Evolutionary conservation across 1,140 invertebrate genomes (phyloP), one percentile per base, ranked within the genome.

Genomic region (Acromyrmex echinatior): DNA sequence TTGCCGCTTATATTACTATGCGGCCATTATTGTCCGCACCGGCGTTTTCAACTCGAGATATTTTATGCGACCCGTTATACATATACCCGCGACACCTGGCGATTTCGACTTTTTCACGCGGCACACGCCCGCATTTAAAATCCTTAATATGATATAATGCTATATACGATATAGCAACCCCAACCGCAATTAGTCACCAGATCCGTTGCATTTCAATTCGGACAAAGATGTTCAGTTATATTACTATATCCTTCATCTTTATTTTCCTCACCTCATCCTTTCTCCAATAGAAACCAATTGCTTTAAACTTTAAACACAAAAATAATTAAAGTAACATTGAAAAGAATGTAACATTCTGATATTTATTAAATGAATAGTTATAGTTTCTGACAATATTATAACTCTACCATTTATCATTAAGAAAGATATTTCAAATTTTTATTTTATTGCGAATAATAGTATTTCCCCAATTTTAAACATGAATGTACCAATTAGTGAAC

Each of bases 81-180:
- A 56, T 16, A 45, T 45, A 45, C 45, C n/a, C 28, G 45, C 28
- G 49, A 80, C 62, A 80, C 62, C 77, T 80, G 77, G 77, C 76
- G 16, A 65, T 78, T 65, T 6, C 49, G 78, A 80, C 45, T 80
- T 84, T 84, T 76, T 71, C 77, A 79, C 45, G 77, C 62, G 77
- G 28, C 53, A 35, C 25, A 45, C 53, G 70, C 16, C n/a, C 63
- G 12, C 56, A 56, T 80, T 80, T 80, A 80, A 80, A 70, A 21
- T 16, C 62, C 49, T 80, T 70, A 53, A 80, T 80, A 21, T 68
- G 28, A 80, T 80, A 66, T 53, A 56, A n/a, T 31, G 31, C 25
- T 25, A 25, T 25, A 80, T 80, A 21, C 56, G 28, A 80, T 80
- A 66, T 53, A 56, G 31, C n/a, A 3, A n/a, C 63, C n/a, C 77